Evolutionary conservation across 2,888 invertebrate genomes (phyloP), one percentile per base, ranked within the genome.

Genomic region (Eumerus sabulonum): DNA sequence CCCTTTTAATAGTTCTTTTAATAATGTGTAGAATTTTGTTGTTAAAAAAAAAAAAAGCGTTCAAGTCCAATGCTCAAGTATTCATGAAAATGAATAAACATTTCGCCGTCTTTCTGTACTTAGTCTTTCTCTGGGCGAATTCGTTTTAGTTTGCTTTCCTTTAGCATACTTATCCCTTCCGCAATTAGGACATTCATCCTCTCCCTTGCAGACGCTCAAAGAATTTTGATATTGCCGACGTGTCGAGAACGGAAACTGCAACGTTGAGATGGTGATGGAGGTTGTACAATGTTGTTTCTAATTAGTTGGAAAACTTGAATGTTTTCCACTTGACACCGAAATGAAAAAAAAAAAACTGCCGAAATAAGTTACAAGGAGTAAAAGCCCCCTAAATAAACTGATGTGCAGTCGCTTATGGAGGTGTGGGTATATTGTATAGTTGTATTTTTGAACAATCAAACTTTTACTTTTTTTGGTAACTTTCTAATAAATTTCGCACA

Each of bases 241-340:
- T 13, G 56, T 38, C 38, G 18, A 48, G 14, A 27, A 38, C 40
- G 47, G n/a, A 9, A 2, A 7, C 7, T 2, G 27, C 27, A 27
- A 27, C 27, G 7, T 2, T 27, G 27, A 27, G 27, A 27, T 4
- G 27, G 7, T 27, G 27, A 27, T 27, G 42, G n/a, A 38, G 40
- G 76, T 63, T 16, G 50, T 47, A 68, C 68, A 63, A 76, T 63
- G 51, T 66, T 56, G 11, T 66, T 59, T 48, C 57, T 77, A 67
- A 77, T 72, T 72, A 77, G 76, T 77, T 72, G 66, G 56, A 77
- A 77, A 77, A 72, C 62, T 72, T 72, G n/a, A 16, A 13, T 5
- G 3, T 27, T 14, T 45, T 45, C 53, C 62, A 44, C 59, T 73
- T 77, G 56, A 59, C 62, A 63, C 67, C 42, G 63, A 44, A 40